phyloP scores from a whole-genome alignment of 2,888 invertebrate species.

The Ditylenchus weischeri region DNA sequence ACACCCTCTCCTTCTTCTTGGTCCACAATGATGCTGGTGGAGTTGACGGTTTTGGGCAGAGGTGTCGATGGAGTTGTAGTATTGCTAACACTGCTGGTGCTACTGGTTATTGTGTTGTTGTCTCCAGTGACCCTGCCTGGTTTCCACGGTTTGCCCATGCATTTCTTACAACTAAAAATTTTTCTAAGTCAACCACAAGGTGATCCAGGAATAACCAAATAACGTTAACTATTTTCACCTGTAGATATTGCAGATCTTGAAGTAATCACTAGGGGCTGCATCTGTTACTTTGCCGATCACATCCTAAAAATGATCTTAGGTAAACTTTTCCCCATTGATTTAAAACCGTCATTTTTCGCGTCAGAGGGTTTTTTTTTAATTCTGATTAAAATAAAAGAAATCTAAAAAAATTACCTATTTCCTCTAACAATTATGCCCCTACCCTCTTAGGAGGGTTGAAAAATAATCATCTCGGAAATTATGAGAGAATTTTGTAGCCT shows the following conservation, averaged over 20 bases:
- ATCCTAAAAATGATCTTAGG: conserved; percentile 29
- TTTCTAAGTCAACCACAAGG: too few species aligned
- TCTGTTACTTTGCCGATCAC: conserved; percentile 41
- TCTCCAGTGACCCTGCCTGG: conserved; percentile 1
- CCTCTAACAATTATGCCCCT: background rate
- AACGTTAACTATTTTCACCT: too few species aligned
- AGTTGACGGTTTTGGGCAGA: background rate
- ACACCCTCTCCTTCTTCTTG: background rate
- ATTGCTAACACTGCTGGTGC: background rate
- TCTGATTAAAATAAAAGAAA: background rate
- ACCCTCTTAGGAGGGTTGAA: too few species aligned
- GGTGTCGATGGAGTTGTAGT: background rate
- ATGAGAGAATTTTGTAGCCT: too few species aligned
- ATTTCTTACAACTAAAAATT: background rate
- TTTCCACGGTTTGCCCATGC: conserved; percentile 12
- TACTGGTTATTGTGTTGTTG: background rate
- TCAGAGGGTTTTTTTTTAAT: too few species aligned
- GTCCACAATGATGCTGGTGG: background rate
- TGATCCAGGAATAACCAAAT: too few species aligned
- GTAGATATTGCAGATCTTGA: conserved; percentile 47
- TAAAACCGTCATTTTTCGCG: too few species aligned
- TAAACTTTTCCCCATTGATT: too few species aligned
- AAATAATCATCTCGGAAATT: too few species aligned
- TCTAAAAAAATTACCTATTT: background rate
- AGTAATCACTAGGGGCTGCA: conserved; percentile 43